phyloP scores from a whole-genome alignment of 2,888 invertebrate genomes.

The Hydropsyche betteni region DNA sequence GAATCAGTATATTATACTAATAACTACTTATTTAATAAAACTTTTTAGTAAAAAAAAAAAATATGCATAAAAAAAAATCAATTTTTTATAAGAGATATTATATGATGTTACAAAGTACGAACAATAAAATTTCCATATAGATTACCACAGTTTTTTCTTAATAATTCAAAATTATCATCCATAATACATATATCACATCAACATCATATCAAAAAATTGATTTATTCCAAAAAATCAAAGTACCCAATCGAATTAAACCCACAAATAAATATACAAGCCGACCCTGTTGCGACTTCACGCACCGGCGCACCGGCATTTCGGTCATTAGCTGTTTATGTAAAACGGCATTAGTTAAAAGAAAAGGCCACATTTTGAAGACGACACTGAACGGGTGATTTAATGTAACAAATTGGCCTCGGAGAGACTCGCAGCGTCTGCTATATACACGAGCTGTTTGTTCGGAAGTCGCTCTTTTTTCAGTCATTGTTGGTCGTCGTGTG shows the following conservation, averaged over 20 bases:
- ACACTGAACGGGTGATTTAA: conserved; percentile 48
- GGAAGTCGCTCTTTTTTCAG: conserved; percentile 7
- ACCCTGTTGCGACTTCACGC: conserved; percentile 30
- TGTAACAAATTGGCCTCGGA: conserved; percentile 45
- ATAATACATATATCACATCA: too few species aligned
- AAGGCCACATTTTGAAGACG: conserved; percentile 41
- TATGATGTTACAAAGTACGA: too few species aligned
- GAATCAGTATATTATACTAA: too few species aligned
- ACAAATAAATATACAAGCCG: conserved; percentile 35
- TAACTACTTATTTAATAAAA: too few species aligned
- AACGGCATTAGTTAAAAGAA: conserved; percentile 41
- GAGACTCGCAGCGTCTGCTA: conserved; percentile 36
- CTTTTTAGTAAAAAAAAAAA: too few species aligned
- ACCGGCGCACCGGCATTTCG: conserved; percentile 38
- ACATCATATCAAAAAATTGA: background rate
- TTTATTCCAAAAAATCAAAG: background rate
- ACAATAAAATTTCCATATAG: too few species aligned
- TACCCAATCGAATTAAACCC: conserved; percentile 20
- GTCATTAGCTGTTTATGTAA: conserved; percentile 46
- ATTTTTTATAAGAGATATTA: too few species aligned
- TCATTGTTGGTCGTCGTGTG: background rate
- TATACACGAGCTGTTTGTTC: conserved; percentile 34
- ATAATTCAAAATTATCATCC: too few species aligned
- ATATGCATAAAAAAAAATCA: too few species aligned
- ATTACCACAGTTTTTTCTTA: too few species aligned